Conservation (phyloP, 2,888 invertebrate genomes). For the Sinopyrophorus schimmeli region DNA sequence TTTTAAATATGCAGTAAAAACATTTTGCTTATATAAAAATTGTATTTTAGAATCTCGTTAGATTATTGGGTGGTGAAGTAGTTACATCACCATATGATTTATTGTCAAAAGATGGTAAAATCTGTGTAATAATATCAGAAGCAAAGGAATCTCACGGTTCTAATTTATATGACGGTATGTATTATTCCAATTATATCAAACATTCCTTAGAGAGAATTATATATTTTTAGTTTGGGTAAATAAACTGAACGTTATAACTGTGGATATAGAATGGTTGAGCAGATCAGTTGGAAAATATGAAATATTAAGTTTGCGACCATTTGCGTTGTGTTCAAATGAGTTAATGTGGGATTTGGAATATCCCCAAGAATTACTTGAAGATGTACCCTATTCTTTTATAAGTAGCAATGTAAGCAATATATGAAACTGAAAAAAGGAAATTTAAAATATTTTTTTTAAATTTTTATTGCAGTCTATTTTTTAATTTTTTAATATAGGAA, state of each 20-base stretch:
- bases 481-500: too few species aligned
- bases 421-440: too few species aligned
- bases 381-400: constrained; percentile 34
- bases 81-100: constrained; percentile 38
- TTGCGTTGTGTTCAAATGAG: constrained; percentile 47
- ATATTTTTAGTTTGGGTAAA: constrained; percentile 48
- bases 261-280: constrained; percentile 53
- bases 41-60: constrained; percentile 42
- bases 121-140: constrained; percentile 48
- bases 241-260: constrained; percentile 45
- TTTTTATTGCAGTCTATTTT: too few species aligned
- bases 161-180: constrained; percentile 47
- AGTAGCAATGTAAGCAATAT: not conserved
- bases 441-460: too few species aligned
- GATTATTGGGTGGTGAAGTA: constrained; percentile 44
- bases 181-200: constrained; percentile 2
- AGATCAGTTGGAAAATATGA: constrained; percentile 50
- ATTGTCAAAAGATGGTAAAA: constrained; percentile 37
- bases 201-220: not conserved
- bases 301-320: constrained; percentile 46
- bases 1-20: too few species aligned
- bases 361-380: constrained; percentile 43
- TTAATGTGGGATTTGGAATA: constrained; percentile 45
- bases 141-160: constrained; percentile 44
- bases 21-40: too few species aligned